These are phyloP conservation scores for Pantala flavescens DNA, from an alignment of 1,140 invertebrate species.

Conservation along the genomic window DNA sequence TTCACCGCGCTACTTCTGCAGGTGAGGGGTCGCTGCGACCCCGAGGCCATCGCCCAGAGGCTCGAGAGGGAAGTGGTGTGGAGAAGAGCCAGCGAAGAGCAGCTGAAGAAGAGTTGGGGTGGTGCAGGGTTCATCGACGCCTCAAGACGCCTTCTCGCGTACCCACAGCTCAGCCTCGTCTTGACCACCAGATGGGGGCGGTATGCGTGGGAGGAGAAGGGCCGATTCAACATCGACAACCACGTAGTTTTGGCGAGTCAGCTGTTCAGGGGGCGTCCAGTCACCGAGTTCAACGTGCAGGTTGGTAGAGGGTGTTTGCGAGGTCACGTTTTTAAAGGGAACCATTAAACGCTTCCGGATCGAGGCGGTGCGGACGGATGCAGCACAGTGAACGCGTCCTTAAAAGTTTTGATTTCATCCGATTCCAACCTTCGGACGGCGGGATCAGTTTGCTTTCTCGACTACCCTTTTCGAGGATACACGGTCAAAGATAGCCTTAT, in stretches of 20 bases:
- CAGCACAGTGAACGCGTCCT: too few species aligned
- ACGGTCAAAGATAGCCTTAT: too few species aligned
- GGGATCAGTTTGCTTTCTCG: too few species aligned
- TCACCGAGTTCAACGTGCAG: slow-evolving; percentile 62
- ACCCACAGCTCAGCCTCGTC: slow-evolving; percentile 36
- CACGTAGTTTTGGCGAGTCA: slow-evolving; percentile 51
- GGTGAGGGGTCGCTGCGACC: slow-evolving; percentile 39
- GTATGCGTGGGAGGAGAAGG: slow-evolving; percentile 48
- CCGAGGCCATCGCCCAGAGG: not conserved
- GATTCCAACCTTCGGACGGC: too few species aligned
- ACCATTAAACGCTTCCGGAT: too few species aligned
- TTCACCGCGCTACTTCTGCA: slow-evolving; percentile 53
- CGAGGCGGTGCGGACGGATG: too few species aligned
- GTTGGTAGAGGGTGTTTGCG: slow-evolving; percentile 30
- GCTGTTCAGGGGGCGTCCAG: slow-evolving; percentile 50
- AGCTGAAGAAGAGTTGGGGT: not conserved
- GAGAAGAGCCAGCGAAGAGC: not conserved
- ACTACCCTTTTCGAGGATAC: too few species aligned
- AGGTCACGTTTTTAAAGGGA: not conserved
- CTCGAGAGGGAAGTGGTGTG: slow-evolving; percentile 3
- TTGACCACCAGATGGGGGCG: slow-evolving; percentile 52
- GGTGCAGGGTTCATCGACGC: not conserved
- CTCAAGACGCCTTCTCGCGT: not conserved
- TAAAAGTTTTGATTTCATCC: too few species aligned
- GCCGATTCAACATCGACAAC: slow-evolving; percentile 55